Conservation (phyloP, 35 echinoderm and acorn worm genomes). For the Lytechinus variegatus region DNA sequence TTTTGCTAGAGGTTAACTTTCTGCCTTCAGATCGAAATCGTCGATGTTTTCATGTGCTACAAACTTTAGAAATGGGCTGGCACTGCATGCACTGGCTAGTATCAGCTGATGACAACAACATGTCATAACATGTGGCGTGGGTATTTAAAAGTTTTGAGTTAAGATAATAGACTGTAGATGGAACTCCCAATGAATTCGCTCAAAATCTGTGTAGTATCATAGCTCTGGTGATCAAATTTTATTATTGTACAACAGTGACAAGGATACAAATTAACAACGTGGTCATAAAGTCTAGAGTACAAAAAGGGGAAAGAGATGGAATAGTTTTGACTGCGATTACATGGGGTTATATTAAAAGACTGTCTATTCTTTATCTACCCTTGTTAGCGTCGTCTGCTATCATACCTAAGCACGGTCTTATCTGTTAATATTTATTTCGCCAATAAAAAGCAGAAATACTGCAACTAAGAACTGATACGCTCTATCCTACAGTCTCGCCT, state of each 20-base stretch:
- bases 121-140: not conserved
- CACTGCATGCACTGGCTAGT: not conserved
- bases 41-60: not conserved
- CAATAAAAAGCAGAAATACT: not conserved
- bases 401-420: not conserved
- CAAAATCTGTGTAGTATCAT: not conserved
- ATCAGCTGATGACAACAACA: not conserved
- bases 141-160: slow-evolving; percentile 25
- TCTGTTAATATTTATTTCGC: not conserved
- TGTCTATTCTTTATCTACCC: not conserved
- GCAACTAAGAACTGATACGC: not conserved
- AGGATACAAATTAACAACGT: not conserved
- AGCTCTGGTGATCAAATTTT: not conserved
- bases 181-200: not conserved
- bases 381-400: not conserved
- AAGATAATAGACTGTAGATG: slow-evolving; percentile 2
- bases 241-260: not conserved
- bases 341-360: not conserved
- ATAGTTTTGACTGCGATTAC: not conserved
- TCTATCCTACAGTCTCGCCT: too few relatives aligned
- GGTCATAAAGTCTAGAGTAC: not conserved
- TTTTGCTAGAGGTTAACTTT: not conserved
- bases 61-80: not conserved
- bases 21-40: not conserved
- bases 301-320: not conserved